A percentile compares a stretch with the other conserved stretches of the same genome.
Conservation (phyloP, 2,888 invertebrate species). For the Torymus auratus region DNA sequence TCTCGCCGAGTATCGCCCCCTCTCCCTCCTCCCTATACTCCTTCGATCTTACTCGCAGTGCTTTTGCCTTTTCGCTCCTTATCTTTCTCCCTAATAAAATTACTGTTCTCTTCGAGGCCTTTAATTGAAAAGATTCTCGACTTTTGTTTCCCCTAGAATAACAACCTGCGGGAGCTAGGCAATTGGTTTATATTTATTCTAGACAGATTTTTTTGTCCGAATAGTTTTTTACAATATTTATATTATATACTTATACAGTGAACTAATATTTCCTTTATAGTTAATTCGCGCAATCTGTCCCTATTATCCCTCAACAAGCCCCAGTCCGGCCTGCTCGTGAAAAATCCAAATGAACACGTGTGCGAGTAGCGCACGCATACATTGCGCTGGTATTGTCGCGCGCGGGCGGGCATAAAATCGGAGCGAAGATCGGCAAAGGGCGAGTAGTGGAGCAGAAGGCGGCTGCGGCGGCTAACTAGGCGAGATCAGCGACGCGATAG, state of each 20-base stretch:
- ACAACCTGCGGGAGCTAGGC: too few relatives aligned
- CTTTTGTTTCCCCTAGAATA: too few relatives aligned
- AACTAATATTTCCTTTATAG: too few relatives aligned
- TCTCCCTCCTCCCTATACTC: constrained; percentile 3
- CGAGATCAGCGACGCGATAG: constrained; percentile 72
- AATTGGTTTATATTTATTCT: too few relatives aligned
- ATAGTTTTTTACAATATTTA: too few relatives aligned
- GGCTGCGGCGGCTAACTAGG: constrained; percentile 68
- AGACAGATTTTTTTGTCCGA: too few relatives aligned
- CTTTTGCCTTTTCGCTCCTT: constrained; percentile 50
- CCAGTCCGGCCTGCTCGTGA: neutral
- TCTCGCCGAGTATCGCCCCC: constrained; percentile 41
- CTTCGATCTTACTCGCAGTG: constrained; percentile 15
- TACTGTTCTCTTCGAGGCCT: constrained; percentile 10
- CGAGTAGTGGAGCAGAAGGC: neutral
- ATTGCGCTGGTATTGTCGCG: too few relatives aligned
- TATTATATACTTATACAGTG: too few relatives aligned
- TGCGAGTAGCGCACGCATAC: too few relatives aligned
- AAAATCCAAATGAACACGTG: constrained; percentile 21
- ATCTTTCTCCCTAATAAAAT: constrained; percentile 51
- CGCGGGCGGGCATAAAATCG: too few relatives aligned
- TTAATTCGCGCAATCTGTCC: too few relatives aligned
- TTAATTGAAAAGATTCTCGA: constrained; percentile 41
- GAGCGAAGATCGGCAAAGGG: neutral
- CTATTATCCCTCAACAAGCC: neutral